phyloP scores from a whole-genome alignment of 2,797 vertebrate species.

The Acrossocheilus fasciatus region DNA sequence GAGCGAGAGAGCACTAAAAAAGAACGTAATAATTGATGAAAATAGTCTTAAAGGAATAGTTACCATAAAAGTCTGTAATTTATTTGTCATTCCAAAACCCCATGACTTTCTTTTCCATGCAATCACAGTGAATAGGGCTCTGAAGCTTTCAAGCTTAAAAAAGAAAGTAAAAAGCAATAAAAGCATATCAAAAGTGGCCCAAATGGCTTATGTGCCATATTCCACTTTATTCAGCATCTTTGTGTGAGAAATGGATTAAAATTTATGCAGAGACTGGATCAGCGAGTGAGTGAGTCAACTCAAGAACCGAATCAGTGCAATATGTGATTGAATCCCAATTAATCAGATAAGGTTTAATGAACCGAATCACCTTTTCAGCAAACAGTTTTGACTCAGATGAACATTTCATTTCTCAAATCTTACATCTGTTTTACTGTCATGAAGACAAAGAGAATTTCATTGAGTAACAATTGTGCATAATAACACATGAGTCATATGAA shows the following conservation, averaged over 20 bases:
- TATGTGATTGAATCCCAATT: neutral
- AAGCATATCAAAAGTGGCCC: neutral
- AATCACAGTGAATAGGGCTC: neutral
- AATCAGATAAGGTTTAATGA: neutral
- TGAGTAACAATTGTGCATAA: neutral
- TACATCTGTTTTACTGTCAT: neutral
- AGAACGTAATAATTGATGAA: neutral
- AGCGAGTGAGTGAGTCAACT: neutral
- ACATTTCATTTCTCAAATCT: neutral
- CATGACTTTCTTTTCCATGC: neutral
- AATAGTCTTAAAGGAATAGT: slow-evolving; percentile 9
- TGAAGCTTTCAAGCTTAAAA: neutral
- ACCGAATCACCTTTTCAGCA: neutral
- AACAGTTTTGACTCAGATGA: neutral
- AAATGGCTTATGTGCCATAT: neutral
- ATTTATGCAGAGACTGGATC: neutral
- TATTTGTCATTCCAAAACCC: neutral
- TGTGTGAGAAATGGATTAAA: neutral
- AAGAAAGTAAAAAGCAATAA: neutral
- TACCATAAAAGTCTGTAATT: neutral
- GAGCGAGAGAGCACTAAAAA: slow-evolving; percentile 5
- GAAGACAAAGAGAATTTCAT: neutral
- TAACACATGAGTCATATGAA: neutral
- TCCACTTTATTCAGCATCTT: neutral
- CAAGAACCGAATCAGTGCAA: neutral